Base-by-base conservation (phyloP, 2,888 invertebrate species). In the Pseudococcus jackbeardsleyi region DNA sequence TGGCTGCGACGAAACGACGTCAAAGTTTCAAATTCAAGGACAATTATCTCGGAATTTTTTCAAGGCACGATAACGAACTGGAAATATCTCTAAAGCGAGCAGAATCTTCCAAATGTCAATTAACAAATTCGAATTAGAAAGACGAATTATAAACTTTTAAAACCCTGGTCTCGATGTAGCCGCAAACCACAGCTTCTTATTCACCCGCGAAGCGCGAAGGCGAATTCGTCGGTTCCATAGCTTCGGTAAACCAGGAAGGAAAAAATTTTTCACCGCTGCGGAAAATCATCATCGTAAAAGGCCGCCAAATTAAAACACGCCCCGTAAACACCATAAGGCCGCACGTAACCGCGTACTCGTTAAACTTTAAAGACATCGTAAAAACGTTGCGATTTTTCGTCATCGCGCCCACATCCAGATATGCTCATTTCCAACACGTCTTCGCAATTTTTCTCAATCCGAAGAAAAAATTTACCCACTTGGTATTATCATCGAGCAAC, bases 341-440 rank as follows among this genome's bases (percentile, higher is more conserved):
- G 12, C 68, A 19, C 59, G 19, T 59, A 33, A 72, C 68, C 68
- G 33, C 68, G n/a, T 72, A 26, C 68, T 72, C 68, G 68, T 72
- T 72, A 72, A 72, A 72, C 33, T 72, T 72, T 72, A 72, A 72
- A 72, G 26, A 33, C 68, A 72, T 72, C 68, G 68, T 72, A 72
- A 72, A 72, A 72, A 72, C 68, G 68, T 72, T 33, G 26, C 68
- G 68, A 72, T 72, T 72, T 72, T 72, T 17, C 26, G 33, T 72
- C 33, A 33, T 19, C 11, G 59, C 19, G 59, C 26, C 26, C 26
- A 33, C 26, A 33, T 33, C 26, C 59, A n/a, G 19, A 59, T 19
- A 19, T 72, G 68, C 68, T 2, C 4, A 2, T 33, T 33, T 26
- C 68, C 26, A 26, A 72, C 33, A 64, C 22, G 64, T 19, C 64